Percentiles rank a stretch among this genome's conserved stretches.
Evolutionary conservation across 2,113 vertebrate genomes (phyloP).

Genomic region (Clarias magur): DNA sequence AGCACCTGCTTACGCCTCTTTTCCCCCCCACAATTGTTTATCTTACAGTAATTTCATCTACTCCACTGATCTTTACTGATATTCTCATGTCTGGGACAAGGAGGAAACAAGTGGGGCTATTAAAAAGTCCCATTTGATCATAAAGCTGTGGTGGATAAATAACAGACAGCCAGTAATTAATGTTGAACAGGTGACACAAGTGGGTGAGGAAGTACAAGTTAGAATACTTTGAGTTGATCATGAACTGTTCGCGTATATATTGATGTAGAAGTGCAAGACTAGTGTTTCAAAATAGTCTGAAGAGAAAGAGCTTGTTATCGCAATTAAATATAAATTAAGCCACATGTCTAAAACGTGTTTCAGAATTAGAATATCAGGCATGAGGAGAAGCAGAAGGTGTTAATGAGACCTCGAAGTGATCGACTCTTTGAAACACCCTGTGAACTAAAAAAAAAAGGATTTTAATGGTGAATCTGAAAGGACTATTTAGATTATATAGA

Average conservation of each 20-base stretch:
- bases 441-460: background rate
- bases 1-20: background rate
- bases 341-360: background rate
- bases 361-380: background rate
- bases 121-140: background rate
- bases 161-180: background rate
- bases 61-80: background rate
- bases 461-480: background rate
- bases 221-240: background rate
- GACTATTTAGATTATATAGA: background rate
- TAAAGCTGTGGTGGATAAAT: background rate
- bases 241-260: background rate
- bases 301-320: background rate
- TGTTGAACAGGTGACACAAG: background rate
- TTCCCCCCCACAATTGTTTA: background rate
- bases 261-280: background rate
- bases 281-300: background rate
- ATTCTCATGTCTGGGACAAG: background rate
- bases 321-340: background rate
- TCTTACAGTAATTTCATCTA: background rate
- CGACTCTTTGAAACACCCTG: background rate
- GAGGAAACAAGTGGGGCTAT: background rate
- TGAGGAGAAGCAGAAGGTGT: constrained; percentile 9
- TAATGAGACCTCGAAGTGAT: constrained; percentile 21
- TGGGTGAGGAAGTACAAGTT: background rate